Evolutionary conservation across 92 coral and sea anemone species (phyloP).

Genomic region (Epizoanthus fatuus): DNA sequence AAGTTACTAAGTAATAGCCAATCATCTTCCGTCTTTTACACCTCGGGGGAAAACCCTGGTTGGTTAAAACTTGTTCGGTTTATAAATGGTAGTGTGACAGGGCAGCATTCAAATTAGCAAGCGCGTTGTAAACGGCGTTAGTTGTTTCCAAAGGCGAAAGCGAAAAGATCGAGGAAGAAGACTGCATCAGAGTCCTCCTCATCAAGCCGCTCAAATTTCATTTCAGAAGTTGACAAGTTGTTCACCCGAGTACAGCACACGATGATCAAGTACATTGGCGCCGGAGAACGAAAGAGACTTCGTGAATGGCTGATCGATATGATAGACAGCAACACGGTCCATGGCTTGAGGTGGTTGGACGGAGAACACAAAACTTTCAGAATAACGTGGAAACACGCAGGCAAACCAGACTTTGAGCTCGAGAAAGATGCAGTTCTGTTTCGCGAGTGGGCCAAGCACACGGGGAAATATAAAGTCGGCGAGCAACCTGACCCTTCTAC

Average conservation of each 20-base stretch:
- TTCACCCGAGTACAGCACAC: background rate
- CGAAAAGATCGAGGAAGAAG: slow-evolving; percentile 1
- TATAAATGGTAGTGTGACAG: background rate
- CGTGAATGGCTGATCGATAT: slow-evolving; percentile 92
- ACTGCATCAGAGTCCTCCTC: background rate
- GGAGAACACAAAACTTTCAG: slow-evolving; percentile 74
- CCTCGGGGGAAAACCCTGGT: slow-evolving; percentile 34
- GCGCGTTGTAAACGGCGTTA: background rate
- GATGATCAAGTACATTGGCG: slow-evolving; percentile 27
- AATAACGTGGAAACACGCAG: slow-evolving; percentile 98
- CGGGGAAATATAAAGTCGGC: slow-evolving; percentile 92
- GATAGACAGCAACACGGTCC: slow-evolving; percentile 84
- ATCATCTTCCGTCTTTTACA: background rate
- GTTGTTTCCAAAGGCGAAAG: slow-evolving; percentile 13
- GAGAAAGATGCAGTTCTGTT: slow-evolving; percentile 95
- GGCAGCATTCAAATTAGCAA: background rate
- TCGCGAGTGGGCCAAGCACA: slow-evolving; percentile 96
- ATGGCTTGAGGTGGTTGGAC: slow-evolving; percentile 85
- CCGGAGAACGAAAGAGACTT: slow-evolving; percentile 80
- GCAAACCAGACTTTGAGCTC: slow-evolving; percentile 95
- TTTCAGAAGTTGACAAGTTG: background rate
- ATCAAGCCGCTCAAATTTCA: background rate
- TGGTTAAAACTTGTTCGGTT: background rate
- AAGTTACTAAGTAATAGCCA: slow-evolving; percentile 20
- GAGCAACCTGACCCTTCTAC: slow-evolving; percentile 98